Evolutionary conservation across 2,888 invertebrate genomes (phyloP), one percentile per base, ranked within the genome.

Genomic region (Metallyticus violacea): DNA sequence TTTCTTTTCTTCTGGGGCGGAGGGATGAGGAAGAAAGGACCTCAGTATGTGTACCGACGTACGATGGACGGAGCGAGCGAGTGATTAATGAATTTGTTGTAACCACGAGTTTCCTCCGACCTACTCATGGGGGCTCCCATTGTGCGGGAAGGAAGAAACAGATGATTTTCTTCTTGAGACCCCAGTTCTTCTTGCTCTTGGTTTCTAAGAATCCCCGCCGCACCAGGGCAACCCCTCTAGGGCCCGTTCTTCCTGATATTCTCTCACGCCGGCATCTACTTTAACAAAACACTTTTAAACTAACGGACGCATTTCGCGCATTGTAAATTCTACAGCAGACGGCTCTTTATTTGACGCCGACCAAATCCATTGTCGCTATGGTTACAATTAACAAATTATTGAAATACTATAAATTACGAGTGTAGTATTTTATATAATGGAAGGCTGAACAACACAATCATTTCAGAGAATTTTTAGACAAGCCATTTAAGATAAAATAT

Each of bases 1-100:
- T n/a, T n/a, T n/a, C n/a, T n/a, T n/a, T 62, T 62, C 40, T 62
- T 62, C 22, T 62, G 40, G 40, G 40, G 40, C 22, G 40, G 40
- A 62, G 40, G 40, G 40, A 62, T 62, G 40, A 62, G 40, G 40
- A 62, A 62, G 40, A 62, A 62, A 62, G 40, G 40, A 62, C 40
- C 40, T 62, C 40, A 62, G 40, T 62, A 62, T 62, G 40, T 62
- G 40, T 62, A 62, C 40, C 40, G 40, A 62, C 40, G 40, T 62
- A 62, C 40, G 40, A 62, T 62, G 40, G 40, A 62, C 40, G 40
- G 40, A 62, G 15, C 27, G 40, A 62, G 15, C 27, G 79, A 82
- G 82, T 82, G 82, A 82, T 82, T 82, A 82, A 82, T 82, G 82
- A 82, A 82, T 82, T 82, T 76, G 82, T 82, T 30, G 40, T 62